Evolutionary conservation across 2,888 invertebrate species (phyloP).

Genomic region (Idaea straminata): DNA sequence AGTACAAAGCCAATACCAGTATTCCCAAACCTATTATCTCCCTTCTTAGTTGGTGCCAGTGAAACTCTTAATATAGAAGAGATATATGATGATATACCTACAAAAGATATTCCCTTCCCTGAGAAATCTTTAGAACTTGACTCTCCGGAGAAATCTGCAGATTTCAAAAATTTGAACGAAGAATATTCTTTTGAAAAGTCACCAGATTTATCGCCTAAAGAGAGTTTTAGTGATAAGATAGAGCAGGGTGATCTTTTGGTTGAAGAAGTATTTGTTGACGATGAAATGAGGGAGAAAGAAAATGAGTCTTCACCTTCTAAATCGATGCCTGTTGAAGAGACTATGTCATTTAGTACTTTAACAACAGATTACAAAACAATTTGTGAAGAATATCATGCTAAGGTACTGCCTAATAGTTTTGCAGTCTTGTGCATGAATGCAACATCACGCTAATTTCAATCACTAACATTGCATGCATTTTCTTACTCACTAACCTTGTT

Average conservation of each 20-base stretch:
- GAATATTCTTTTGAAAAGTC: constrained; percentile 33
- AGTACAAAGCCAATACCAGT: constrained; percentile 53
- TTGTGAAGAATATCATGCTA: constrained; percentile 84
- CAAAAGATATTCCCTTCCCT: constrained; percentile 31
- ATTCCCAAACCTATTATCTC: constrained; percentile 62
- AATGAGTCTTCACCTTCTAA: constrained; percentile 55
- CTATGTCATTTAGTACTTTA: constrained; percentile 76
- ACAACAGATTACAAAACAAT: constrained; percentile 87
- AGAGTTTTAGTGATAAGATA: constrained; percentile 55
- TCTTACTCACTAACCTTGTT: neutral
- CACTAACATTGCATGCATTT: neutral
- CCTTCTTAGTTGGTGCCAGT: constrained; percentile 59
- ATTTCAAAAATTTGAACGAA: constrained; percentile 2
- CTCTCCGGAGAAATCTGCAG: constrained; percentile 5
- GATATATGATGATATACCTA: constrained; percentile 42
- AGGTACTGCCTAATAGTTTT: constrained; percentile 72
- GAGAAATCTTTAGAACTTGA: constrained; percentile 26
- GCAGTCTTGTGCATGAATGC: constrained; percentile 26
- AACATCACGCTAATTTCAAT: neutral
- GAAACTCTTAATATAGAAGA: constrained; percentile 54
- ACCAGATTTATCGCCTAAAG: constrained; percentile 38
- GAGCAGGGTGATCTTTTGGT: constrained; percentile 63
- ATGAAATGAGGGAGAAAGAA: constrained; percentile 48
- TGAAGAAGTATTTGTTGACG: constrained; percentile 64
- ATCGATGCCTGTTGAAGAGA: constrained; percentile 61